phyloP scores from a whole-genome alignment of 2,797 vertebrate genomes.

The Acanthis flammea region DNA sequence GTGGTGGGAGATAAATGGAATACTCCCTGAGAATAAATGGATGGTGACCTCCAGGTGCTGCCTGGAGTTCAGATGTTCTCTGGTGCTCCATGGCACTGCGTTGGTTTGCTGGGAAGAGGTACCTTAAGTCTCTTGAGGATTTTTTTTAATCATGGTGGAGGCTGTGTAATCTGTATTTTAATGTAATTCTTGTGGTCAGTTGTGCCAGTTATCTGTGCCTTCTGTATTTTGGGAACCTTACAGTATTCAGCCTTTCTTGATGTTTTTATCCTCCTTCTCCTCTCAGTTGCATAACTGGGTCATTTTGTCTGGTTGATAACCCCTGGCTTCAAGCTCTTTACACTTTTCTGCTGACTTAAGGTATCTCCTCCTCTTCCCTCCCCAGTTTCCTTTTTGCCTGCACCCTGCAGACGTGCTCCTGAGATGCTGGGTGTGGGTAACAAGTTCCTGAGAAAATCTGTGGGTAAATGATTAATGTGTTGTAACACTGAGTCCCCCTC shows the following conservation, averaged over 20 bases:
- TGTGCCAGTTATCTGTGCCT: not conserved
- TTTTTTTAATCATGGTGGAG: slow-evolving; percentile 1
- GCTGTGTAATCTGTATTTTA: slow-evolving; percentile 8
- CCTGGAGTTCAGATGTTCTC: not conserved
- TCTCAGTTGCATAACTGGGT: not conserved
- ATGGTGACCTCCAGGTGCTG: not conserved
- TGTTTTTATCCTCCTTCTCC: slow-evolving; percentile 8
- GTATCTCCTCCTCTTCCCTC: not conserved
- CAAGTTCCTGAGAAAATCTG: slow-evolving; percentile 6
- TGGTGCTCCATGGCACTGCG: rapidly evolving
- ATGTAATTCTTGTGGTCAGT: not conserved
- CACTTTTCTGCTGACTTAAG: not conserved
- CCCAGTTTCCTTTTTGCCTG: not conserved
- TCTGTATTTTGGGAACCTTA: not conserved
- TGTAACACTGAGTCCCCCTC: not conserved
- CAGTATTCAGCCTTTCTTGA: not conserved
- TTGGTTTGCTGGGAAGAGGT: not conserved
- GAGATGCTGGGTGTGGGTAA: not conserved
- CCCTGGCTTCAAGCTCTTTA: slow-evolving; percentile 42
- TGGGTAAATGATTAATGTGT: not conserved
- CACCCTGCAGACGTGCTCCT: not conserved
- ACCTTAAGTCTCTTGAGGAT: not conserved
- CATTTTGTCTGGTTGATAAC: slow-evolving; percentile 26
- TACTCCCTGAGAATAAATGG: not conserved
- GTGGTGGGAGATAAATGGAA: not conserved